Percentiles rank a stretch among this genome's conserved stretches.
Evolutionary conservation across 1,140 invertebrate genomes (phyloP).

Genomic region (Adoxophyes honmai): DNA sequence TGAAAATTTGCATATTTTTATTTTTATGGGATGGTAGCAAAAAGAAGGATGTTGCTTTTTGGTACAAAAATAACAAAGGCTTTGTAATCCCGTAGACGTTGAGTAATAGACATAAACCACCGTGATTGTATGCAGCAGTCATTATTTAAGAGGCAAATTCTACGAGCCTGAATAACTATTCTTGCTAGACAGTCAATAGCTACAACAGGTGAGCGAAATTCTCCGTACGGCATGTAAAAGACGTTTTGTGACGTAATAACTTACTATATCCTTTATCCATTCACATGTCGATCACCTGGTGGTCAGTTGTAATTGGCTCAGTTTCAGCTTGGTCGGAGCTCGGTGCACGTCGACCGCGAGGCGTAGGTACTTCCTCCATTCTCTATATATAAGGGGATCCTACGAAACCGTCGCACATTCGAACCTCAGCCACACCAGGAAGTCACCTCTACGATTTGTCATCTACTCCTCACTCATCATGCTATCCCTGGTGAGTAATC

Average conservation of each 20-base stretch:
- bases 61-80: too few relatives aligned
- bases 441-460: constrained; percentile 53
- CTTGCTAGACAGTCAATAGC: not conserved
- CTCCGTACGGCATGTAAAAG: constrained; percentile 15
- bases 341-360: constrained; percentile 34
- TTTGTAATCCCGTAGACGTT: too few relatives aligned
- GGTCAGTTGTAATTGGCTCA: constrained; percentile 56
- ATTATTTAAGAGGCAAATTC: too few relatives aligned
- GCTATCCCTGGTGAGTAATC: constrained; percentile 53
- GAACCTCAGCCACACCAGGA: constrained; percentile 61
- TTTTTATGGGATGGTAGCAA: too few relatives aligned
- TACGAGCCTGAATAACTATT: not conserved
- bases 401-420: constrained; percentile 68
- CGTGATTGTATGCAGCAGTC: too few relatives aligned
- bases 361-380: constrained; percentile 44
- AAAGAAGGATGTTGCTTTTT: too few relatives aligned
- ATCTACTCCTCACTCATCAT: constrained; percentile 37
- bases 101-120: too few relatives aligned
- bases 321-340: constrained; percentile 50
- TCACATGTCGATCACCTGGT: constrained; percentile 57
- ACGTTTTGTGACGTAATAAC: constrained; percentile 25
- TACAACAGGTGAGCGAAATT: constrained; percentile 4
- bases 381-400: constrained; percentile 67
- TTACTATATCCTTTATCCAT: constrained; percentile 31
- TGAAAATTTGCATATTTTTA: too few relatives aligned